Base-by-base conservation (phyloP, 1,140 invertebrate genomes). In the Stratiolaelaps scimitus region DNA sequence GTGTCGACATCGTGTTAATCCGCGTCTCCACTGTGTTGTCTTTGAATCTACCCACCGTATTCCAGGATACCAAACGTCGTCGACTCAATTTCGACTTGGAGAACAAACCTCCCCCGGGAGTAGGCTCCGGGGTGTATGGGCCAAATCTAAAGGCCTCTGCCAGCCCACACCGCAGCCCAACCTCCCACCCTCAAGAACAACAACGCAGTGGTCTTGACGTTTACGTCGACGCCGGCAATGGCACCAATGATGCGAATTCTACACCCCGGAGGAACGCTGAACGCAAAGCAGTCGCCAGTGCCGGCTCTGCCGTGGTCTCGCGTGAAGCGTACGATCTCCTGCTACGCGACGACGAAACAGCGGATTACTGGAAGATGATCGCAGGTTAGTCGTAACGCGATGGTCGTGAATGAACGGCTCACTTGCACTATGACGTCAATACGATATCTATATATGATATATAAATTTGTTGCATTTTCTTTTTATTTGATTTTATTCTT, bases 31-130 rank as follows among this genome's bases (percentile, higher is more conserved):
- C 28, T 19, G 4, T 28, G 15, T 48, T 4, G 47, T 7, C 20
- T 48, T 48, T 19, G 15, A 20, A 23, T 60, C 15, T 60, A 15
- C 15, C 23, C 1, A 29, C 53, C 10, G 53, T 15, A 23, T 60
- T 60, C 34, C 53, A 60, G 53, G 53, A 60, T 60, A 60, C 53
- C 17, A 60, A 60, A 60, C 17, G 53, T 6, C 26, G 53, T 29
- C 53, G 53, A 10, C 23, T 60, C 26, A 60, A 60, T 34, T 60
- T 60, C 23, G 53, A 60, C 53, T 60, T 60, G 53, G 53, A 60
- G 20, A 60, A 60, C 53, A 60, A 60, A 60, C 53, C 53, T 2
- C 53, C 53, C 26, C 17, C 26, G 15, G 53, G 15, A 26, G 53
- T n/a, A 6, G 26, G 26, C 26, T 26, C 26, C 34, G 15, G 26